phyloP scores from a whole-genome alignment of 2,797 vertebrate genomes.

The Okamejei kenojei region DNA sequence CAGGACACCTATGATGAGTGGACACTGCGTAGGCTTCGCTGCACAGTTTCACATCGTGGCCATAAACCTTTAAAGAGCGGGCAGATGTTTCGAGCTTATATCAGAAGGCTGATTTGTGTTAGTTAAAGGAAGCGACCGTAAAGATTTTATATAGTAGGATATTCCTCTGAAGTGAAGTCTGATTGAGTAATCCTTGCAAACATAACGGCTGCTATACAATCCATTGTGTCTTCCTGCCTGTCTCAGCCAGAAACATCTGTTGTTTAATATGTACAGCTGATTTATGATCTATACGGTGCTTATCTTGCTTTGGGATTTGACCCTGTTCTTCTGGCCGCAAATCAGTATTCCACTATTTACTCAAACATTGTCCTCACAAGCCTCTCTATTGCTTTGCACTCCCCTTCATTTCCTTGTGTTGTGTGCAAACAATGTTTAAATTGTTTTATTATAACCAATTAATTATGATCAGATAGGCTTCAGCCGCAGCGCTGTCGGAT shows the following conservation, averaged over 20 bases:
- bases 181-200: constrained; percentile 44
- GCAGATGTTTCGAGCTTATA: constrained; percentile 21
- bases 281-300: constrained; percentile 48
- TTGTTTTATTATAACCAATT: constrained; percentile 57
- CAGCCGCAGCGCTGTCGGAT: constrained; percentile 35
- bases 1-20: constrained; percentile 25
- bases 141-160: constrained; percentile 50
- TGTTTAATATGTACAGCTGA: constrained; percentile 45
- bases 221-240: constrained; percentile 44
- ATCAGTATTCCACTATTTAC: constrained; percentile 49
- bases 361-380: constrained; percentile 46
- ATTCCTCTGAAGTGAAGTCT: constrained; percentile 47
- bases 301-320: constrained; percentile 48
- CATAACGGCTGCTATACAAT: constrained; percentile 45
- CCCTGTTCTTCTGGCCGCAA: constrained; percentile 47
- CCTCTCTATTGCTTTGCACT: constrained; percentile 42
- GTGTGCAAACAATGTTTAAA: constrained; percentile 55
- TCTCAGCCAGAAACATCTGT: constrained; percentile 54
- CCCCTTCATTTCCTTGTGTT: constrained; percentile 52
- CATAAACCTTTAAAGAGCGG: constrained; percentile 26
- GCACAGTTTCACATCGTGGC: constrained; percentile 27
- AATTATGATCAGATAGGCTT: constrained; percentile 50
- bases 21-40: constrained; percentile 17
- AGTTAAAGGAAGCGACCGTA: constrained; percentile 44
- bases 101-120: constrained; percentile 44